Evolutionary conservation across 1,140 invertebrate species (phyloP).

Genomic region (Octopus sinensis): DNA sequence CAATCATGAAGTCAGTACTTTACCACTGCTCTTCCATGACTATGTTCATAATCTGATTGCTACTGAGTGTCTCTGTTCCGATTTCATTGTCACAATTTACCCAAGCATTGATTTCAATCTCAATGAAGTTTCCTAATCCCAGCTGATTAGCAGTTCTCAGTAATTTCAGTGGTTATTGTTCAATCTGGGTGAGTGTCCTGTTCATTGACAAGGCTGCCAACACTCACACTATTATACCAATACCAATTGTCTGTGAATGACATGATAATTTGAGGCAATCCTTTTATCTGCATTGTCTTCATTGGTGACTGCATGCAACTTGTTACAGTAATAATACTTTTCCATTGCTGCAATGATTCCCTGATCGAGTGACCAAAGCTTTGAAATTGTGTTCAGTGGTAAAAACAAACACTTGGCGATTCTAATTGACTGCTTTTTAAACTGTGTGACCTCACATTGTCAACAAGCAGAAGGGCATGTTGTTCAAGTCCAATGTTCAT

Average conservation of each 20-base stretch:
- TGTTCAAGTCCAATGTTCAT: not conserved
- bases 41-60: not conserved
- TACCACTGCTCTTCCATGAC: not conserved
- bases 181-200: not conserved
- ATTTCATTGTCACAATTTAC: conserved; percentile 5
- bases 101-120: not conserved
- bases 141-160: not conserved
- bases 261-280: not conserved
- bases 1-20: not conserved
- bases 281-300: conserved; percentile 2
- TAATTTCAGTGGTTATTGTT: not conserved
- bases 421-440: conserved; percentile 5
- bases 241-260: not conserved
- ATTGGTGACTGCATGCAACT: not conserved
- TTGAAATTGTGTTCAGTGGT: conserved; percentile 4
- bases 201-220: not conserved
- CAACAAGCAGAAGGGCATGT: not conserved
- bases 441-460: not conserved
- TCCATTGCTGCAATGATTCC: conserved; percentile 1
- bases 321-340: not conserved
- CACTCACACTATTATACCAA: not conserved
- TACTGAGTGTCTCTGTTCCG: not conserved
- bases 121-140: too few species aligned
- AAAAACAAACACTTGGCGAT: not conserved
- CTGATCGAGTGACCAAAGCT: not conserved